These are phyloP conservation scores for Amphiprion clarkii DNA, from an alignment of 2,797 vertebrate species.

Conservation along the genomic window DNA sequence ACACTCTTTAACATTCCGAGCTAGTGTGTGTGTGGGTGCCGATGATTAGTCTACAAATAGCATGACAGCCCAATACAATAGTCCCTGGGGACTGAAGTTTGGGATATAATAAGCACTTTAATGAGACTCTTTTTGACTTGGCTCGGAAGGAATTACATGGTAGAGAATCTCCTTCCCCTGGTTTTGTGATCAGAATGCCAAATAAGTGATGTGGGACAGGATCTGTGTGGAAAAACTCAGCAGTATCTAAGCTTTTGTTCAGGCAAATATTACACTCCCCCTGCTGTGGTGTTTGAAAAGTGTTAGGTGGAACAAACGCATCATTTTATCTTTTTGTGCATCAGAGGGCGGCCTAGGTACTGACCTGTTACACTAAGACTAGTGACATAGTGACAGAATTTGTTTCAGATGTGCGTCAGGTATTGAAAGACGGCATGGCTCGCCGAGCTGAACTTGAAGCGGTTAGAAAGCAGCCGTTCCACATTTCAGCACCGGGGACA, in stretches of 20 bases:
- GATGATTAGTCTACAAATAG: conserved; percentile 68
- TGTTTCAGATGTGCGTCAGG: conserved; percentile 40
- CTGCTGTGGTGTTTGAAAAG: conserved; percentile 36
- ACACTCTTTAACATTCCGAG: conserved; percentile 33
- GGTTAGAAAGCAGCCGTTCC: conserved; percentile 46
- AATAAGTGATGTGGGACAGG: conserved; percentile 44
- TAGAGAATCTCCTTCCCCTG: conserved; percentile 34
- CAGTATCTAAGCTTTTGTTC: conserved; percentile 30
- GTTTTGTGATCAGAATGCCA: conserved; percentile 61
- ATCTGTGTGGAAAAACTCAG: conserved; percentile 38
- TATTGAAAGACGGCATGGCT: conserved; percentile 17
- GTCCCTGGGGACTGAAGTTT: conserved; percentile 54
- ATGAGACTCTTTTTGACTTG: conserved; percentile 67
- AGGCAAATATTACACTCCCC: conserved; percentile 16
- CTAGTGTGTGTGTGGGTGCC: conserved; percentile 7
- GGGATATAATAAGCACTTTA: conserved; percentile 59
- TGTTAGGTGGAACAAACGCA: conserved; percentile 3
- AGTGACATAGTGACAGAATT: neutral
- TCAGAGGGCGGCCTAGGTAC: conserved; percentile 18
- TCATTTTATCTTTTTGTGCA: neutral
- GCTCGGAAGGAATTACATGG: conserved; percentile 49
- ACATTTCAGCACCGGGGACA: conserved; percentile 82
- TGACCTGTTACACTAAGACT: conserved; percentile 24
- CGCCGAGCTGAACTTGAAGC: conserved; percentile 42
- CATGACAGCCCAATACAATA: conserved; percentile 49